phyloP scores from a whole-genome alignment of 2,797 vertebrate species.

The Otus scops region DNA sequence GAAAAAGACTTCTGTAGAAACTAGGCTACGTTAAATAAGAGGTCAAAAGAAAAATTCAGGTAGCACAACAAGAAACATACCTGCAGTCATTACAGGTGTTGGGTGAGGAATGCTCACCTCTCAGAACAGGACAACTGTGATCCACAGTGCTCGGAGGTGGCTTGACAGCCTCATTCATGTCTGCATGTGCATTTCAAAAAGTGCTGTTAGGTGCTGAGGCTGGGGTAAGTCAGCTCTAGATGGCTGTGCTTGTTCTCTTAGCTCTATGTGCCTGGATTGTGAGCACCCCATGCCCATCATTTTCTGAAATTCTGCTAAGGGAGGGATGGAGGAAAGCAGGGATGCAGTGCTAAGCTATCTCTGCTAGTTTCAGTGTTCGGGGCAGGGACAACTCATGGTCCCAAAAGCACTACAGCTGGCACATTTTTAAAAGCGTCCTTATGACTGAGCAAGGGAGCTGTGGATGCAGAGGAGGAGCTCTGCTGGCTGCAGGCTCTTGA shows the following conservation, averaged over 20 bases:
- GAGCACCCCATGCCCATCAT: background rate
- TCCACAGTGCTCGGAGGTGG: background rate
- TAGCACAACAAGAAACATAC: background rate
- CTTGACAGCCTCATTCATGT: fast-evolving
- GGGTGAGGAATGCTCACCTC: background rate
- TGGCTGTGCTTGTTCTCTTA: background rate
- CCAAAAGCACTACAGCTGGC: background rate
- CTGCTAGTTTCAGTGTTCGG: background rate
- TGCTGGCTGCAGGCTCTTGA: fast-evolving
- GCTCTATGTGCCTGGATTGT: background rate
- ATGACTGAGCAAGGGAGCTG: background rate
- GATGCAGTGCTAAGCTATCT: background rate
- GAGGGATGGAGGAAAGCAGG: background rate
- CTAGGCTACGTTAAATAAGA: background rate
- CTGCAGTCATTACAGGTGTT: background rate
- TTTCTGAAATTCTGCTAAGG: background rate
- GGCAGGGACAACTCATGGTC: background rate
- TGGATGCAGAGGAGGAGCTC: background rate
- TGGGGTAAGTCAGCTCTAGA: background rate
- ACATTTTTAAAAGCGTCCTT: fast-evolving
- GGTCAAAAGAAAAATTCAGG: background rate
- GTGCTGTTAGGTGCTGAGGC: background rate
- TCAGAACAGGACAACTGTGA: background rate
- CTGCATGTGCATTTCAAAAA: background rate
- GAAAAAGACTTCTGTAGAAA: background rate